A percentile compares a stretch with the other conserved stretches of the same genome.
These are phyloP conservation scores for Oligia fasciuncula DNA, from an alignment of 2,888 invertebrate species.

Conservation along the genomic window DNA sequence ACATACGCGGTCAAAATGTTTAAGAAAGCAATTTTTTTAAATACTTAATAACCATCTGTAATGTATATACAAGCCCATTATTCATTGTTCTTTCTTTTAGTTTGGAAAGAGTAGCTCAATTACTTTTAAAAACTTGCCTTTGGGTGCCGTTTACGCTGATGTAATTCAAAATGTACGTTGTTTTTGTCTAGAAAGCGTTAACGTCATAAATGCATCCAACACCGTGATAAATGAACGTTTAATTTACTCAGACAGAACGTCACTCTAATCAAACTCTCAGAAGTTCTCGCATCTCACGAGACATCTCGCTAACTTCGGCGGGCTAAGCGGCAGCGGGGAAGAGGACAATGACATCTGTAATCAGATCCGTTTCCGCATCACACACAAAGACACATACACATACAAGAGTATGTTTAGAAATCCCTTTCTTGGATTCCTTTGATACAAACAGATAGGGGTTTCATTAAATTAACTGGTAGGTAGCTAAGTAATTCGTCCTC, in stretches of 20 bases:
- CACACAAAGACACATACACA: conserved; percentile 7
- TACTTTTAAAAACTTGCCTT: not conserved
- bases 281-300: not conserved
- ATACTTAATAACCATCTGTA: not conserved
- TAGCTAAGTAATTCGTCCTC: conserved; percentile 47
- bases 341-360: conserved; percentile 29
- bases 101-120: too few relatives aligned
- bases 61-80: too few relatives aligned
- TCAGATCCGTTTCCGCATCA: conserved; percentile 19
- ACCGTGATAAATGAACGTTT: not conserved
- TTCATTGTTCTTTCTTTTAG: too few relatives aligned
- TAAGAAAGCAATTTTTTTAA: not conserved
- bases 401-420: conserved; percentile 13
- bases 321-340: too few relatives aligned
- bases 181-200: not conserved
- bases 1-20: not conserved
- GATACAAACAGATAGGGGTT: conserved; percentile 41
- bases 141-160: not conserved
- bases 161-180: not conserved
- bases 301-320: not conserved
- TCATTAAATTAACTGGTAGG: conserved; percentile 50
- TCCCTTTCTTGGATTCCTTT: conserved; percentile 29
- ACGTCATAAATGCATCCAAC: not conserved
- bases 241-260: not conserved
- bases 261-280: not conserved